Evolutionary conservation across 2,888 invertebrate genomes (phyloP).

Genomic region (Spisula solida): DNA sequence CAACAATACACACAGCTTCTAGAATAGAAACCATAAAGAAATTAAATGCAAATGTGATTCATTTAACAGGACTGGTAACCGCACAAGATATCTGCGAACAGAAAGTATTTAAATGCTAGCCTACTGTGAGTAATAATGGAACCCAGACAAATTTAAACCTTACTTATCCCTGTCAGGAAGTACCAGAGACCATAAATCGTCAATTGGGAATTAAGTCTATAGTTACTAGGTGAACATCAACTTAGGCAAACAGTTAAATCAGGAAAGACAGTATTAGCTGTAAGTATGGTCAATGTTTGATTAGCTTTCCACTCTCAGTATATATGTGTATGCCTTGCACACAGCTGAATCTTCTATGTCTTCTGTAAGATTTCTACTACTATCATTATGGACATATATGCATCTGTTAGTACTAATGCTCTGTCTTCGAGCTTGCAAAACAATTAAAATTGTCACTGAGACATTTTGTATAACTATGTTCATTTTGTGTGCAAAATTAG

Average conservation of each 20-base stretch:
- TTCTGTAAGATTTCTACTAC: no score
- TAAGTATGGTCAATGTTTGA: no score
- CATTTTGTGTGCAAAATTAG: no score
- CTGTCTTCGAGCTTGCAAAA: no score
- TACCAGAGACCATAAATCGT: not conserved
- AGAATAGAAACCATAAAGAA: not conserved
- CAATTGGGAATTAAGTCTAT: slow-evolving; percentile 4
- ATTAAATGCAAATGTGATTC: slow-evolving; percentile 20
- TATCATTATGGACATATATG: no score
- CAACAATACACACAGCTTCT: not conserved
- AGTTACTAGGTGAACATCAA: not conserved
- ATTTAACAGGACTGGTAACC: slow-evolving; percentile 8
- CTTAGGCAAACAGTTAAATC: not conserved
- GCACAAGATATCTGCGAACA: not conserved
- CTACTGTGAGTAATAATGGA: slow-evolving; percentile 1
- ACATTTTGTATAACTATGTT: no score
- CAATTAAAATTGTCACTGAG: no score
- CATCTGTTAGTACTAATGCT: no score
- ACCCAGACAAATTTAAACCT: slow-evolving; percentile 13
- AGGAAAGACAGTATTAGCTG: no score
- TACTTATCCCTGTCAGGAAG: not conserved
- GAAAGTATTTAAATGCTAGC: slow-evolving; percentile 20
- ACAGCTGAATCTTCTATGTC: no score
- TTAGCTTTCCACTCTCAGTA: no score
- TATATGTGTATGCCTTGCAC: no score